Percentiles rank a stretch among this genome's conserved stretches.
Evolutionary conservation across 92 coral and sea anemone species (phyloP).

Genomic region (Epizoanthus stellaris): DNA sequence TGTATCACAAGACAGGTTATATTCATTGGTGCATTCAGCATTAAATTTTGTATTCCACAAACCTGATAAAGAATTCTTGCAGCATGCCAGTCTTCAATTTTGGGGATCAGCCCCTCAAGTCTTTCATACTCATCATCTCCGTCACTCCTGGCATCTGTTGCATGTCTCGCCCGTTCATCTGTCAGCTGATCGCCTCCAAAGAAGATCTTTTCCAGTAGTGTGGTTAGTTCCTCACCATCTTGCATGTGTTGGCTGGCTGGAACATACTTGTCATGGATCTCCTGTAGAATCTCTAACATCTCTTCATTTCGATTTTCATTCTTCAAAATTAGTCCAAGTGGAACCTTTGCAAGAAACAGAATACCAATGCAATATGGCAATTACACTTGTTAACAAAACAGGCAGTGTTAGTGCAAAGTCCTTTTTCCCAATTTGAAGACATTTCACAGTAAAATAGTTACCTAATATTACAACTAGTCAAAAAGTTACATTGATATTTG

Average conservation of each 20-base stretch:
- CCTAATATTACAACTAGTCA: too few species aligned
- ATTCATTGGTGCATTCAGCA: too few species aligned
- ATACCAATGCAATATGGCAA: too few species aligned
- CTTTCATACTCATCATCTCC: constrained; percentile 49
- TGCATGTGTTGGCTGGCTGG: constrained; percentile 30
- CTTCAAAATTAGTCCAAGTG: constrained; percentile 38
- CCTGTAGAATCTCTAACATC: constrained; percentile 62
- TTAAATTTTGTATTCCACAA: not conserved
- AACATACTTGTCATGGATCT: constrained; percentile 59
- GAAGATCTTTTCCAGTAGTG: constrained; percentile 29
- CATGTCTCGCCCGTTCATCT: constrained; percentile 59
- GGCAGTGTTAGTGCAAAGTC: too few species aligned
- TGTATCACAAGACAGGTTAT: too few species aligned
- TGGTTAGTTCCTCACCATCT: constrained; percentile 16
- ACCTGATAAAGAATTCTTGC: constrained; percentile 67
- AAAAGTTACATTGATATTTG: too few species aligned
- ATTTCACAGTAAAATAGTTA: too few species aligned
- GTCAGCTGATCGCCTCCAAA: constrained; percentile 72
- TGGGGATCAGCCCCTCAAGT: constrained; percentile 56
- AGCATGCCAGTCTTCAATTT: constrained; percentile 73
- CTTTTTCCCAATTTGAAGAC: too few species aligned
- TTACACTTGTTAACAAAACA: too few species aligned
- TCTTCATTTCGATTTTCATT: constrained; percentile 65
- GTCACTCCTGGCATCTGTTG: constrained; percentile 62
- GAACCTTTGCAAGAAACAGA: not conserved